phyloP scores from a whole-genome alignment of 30 jellyfish, hydroid and myxozoan genomes.

The Pseudorhiza aurosa region DNA sequence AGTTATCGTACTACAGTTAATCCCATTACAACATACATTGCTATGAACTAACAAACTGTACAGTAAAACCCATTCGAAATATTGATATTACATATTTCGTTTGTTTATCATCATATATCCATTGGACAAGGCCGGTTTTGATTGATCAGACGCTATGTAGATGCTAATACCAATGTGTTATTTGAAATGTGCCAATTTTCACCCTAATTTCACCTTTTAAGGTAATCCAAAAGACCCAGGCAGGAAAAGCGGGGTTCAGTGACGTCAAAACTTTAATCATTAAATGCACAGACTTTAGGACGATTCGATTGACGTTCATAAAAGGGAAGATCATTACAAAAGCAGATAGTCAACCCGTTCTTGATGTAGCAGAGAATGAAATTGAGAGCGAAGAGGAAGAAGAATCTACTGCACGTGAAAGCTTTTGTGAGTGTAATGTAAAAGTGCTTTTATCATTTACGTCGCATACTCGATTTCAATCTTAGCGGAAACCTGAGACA shows the following conservation, averaged over 20 bases:
- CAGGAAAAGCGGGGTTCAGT: conserved; percentile 90
- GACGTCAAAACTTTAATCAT: conserved; percentile 87
- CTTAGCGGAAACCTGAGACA: no score
- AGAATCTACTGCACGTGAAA: background rate
- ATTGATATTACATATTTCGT: no score
- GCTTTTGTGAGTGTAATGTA: background rate
- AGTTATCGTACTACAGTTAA: no score
- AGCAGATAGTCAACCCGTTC: conserved; percentile 52
- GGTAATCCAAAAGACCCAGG: conserved; percentile 91
- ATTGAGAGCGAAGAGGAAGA: conserved; percentile 9
- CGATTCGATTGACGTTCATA: conserved; percentile 84
- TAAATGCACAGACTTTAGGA: conserved; percentile 88
- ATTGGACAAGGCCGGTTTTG: no score
- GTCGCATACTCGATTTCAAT: no score
- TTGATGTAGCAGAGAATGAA: background rate
- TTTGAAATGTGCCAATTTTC: background rate
- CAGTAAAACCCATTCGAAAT: no score
- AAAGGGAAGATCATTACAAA: conserved; percentile 64
- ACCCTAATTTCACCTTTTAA: conserved; percentile 4
- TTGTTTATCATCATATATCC: no score
- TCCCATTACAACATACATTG: no score
- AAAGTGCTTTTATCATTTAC: no score
- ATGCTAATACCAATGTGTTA: no score
- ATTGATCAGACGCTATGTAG: no score
- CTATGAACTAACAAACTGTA: no score